These are phyloP conservation scores for Elmis aenea DNA, from an alignment of 2,888 invertebrate species.

Conservation along the genomic window DNA sequence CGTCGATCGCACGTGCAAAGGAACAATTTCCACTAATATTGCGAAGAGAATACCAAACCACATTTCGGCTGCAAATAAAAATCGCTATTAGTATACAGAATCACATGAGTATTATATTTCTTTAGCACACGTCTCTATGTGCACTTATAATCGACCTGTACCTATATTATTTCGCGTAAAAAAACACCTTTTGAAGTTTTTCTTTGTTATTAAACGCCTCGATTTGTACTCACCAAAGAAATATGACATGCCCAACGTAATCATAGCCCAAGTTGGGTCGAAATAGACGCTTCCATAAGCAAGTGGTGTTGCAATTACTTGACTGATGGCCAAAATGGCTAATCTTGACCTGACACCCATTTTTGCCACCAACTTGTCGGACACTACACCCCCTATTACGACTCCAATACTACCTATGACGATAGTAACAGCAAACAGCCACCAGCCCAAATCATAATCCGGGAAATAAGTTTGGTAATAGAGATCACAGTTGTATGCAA, in stretches of 20 bases:
- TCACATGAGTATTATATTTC: too few species aligned
- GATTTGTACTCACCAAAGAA: constrained; percentile 83
- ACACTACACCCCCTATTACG: constrained; percentile 69
- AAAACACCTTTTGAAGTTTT: too few species aligned
- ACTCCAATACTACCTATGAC: constrained; percentile 77
- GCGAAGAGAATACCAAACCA: constrained; percentile 93
- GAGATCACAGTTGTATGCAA: constrained; percentile 86
- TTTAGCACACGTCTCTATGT: too few species aligned
- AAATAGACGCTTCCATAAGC: constrained; percentile 83
- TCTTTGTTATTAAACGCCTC: too few species aligned
- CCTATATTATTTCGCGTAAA: too few species aligned
- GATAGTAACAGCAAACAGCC: constrained; percentile 84
- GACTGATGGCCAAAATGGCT: constrained; percentile 73
- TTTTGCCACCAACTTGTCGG: constrained; percentile 81
- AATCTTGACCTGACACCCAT: constrained; percentile 81
- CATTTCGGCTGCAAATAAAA: constrained; percentile 85
- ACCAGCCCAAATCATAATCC: constrained; percentile 84
- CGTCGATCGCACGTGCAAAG: constrained; percentile 73
- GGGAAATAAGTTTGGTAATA: constrained; percentile 87
- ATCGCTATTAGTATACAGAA: too few species aligned
- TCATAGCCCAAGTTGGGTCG: constrained; percentile 79
- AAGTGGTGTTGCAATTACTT: constrained; percentile 76
- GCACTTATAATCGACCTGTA: too few species aligned
- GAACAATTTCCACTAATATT: constrained; percentile 84
- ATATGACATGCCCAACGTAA: constrained; percentile 81